Evolutionary conservation across 2,113 vertebrate species (phyloP), one percentile per base, ranked within the genome.

Genomic region (Merops nubicus): DNA sequence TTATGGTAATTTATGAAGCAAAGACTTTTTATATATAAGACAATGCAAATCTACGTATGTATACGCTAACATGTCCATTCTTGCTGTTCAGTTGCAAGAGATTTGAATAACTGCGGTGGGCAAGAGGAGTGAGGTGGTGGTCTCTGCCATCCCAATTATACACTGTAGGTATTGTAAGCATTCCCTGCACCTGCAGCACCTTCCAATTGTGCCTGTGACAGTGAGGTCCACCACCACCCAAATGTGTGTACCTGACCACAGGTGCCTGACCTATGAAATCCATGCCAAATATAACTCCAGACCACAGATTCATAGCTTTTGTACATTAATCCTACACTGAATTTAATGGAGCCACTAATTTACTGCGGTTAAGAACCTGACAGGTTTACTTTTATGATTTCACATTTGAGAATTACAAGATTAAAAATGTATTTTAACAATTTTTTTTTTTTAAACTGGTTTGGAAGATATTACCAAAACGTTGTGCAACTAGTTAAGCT

Each of bases 1-100:
- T 34, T 9, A n/a, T 2, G 12, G 15, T 17, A 87, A 59, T 75
- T 85, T 38, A 59, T 45, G 29, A 78, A 70, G 23, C 40, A 62
- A 91, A 36, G 4, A 33, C 3, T 12, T 68, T 34, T 8, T 8
- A 18, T 16, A 45, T 11, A 31, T 6, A 29, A 69, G 33, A 65
- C 11, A 87, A 76, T 33, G 8, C 28, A 72, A 40, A 76, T 22
- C 56, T 47, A 4, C 15, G 8, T 18, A 31, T 7, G 7, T 13
- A 42, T 16, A 29, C 13, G 40, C 18, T 56, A 11, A 80, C 17
- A 36, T 0, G 0, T 10, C 5, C 12, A 15, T 25, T 70, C 34
- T 40, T n/a, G 13, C 28, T 33, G 23, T 54, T 28, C 16, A 59
- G 0, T 1, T 63, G 28, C 38, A 67, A 25, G 45, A 56, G 50